Base-by-base conservation (phyloP, 1,140 invertebrate genomes). In the Semibalanus balanoides region DNA sequence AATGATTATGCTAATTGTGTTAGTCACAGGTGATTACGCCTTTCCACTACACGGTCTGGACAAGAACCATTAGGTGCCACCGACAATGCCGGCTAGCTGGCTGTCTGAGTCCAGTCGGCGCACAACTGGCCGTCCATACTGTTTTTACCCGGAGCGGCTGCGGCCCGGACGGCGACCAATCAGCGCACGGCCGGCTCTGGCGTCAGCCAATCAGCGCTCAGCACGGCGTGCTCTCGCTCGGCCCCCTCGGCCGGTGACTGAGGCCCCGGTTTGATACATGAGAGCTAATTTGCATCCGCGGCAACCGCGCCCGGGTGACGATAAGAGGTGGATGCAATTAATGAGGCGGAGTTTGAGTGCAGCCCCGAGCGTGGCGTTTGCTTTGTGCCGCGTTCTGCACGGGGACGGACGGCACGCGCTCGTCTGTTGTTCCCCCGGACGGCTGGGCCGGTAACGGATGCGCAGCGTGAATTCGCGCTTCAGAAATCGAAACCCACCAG, bases 1-100 rank as follows among this genome's bases (percentile, higher is more conserved):
- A 72, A 72, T 72, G n/a, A 72, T 72, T 72, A 72, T 72, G 70
- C 29, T 72, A 72, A 72, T 72, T 72, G 70, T 3, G 70, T 72
- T 72, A 72, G 70, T 72, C n/a, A 72, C 70, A 72, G 70, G 70
- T 72, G 70, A 72, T 72, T 72, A 72, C n/a, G 29, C 70, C 28
- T 30, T 72, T 72, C 70, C 70, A 72, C 70, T 72, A 72, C 28
- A 72, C n/a, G 29, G 70, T 9, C 9, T 11, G n/a, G 70, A 28
- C 70, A 30, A 72, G 70, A 72, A 29, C 29, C 70, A 72, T 72
- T 72, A 72, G 11, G 70, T 14, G 70, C 70, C 7, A 1, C 25
- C 70, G 19, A 72, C 70, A 72, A 72, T 29, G 28, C n/a, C 3
- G 22, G 3, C 25, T 27, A 14, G 70, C 70, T 27, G 25, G 28